A percentile compares a stretch with the other conserved stretches of the same genome.
Conservation (phyloP, 2,113 vertebrate species). For the Spea multiplicata region DNA sequence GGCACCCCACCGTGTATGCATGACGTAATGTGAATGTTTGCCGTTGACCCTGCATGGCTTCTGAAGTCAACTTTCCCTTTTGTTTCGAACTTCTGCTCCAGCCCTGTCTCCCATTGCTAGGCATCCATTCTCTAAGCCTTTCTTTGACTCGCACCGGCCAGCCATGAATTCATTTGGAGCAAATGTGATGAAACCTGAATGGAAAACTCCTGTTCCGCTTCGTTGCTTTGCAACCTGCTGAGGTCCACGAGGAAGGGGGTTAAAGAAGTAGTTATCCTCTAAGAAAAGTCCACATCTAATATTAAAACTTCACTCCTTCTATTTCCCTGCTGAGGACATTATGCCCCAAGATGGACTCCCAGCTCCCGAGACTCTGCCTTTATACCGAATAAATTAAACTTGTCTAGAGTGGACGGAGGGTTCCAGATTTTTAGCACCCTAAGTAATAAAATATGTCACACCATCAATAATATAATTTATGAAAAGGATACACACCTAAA, state of each 20-base stretch:
- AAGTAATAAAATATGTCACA: too few species aligned
- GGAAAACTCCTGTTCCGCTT: background rate
- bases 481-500: too few species aligned
- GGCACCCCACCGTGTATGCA: constrained; percentile 1
- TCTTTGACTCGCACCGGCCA: background rate
- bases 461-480: too few species aligned
- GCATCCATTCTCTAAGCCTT: background rate
- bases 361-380: too few species aligned
- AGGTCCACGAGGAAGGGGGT: too few species aligned
- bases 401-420: too few species aligned
- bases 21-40: constrained; percentile 34
- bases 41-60: constrained; percentile 13
- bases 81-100: background rate
- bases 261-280: too few species aligned
- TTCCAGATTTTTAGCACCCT: too few species aligned
- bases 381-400: too few species aligned
- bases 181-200: background rate
- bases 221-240: background rate
- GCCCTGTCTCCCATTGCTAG: constrained; percentile 13
- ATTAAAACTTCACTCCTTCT: too few species aligned
- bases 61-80: constrained; percentile 12
- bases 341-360: too few species aligned
- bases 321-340: too few species aligned
- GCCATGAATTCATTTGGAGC: background rate
- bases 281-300: constrained; percentile 20